phyloP scores from a whole-genome alignment of 2,888 invertebrate species.

The Teleiodes luculella region DNA sequence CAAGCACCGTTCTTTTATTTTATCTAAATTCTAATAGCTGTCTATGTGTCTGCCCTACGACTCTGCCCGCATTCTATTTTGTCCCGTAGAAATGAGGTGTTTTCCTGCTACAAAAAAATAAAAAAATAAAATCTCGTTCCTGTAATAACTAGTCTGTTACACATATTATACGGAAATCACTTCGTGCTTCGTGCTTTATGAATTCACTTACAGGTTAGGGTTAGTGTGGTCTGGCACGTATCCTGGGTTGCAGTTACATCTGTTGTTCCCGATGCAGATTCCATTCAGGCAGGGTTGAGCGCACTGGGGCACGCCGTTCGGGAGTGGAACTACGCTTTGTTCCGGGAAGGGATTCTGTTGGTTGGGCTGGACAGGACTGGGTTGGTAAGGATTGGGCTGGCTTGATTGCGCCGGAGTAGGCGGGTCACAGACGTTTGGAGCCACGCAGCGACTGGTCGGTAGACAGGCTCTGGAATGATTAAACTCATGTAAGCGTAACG shows the following conservation, averaged over 20 bases:
- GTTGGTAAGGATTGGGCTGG: slow-evolving; percentile 19
- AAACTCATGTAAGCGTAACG: no score
- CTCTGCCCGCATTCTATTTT: no score
- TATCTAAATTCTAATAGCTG: no score
- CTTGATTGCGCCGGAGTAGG: slow-evolving; percentile 32
- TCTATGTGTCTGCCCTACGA: no score
- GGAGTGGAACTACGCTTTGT: slow-evolving; percentile 23
- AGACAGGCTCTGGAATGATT: slow-evolving; percentile 65
- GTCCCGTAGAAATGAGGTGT: no score
- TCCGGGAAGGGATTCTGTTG: slow-evolving; percentile 14
- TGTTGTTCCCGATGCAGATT: slow-evolving; percentile 72
- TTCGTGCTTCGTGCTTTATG: no score
- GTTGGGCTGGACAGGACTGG: slow-evolving; percentile 15
- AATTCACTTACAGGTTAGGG: slow-evolving; percentile 18
- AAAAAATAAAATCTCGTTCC: not conserved
- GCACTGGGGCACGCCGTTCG: slow-evolving; percentile 56
- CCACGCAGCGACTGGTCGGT: slow-evolving; percentile 47
- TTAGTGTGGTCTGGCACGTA: slow-evolving; percentile 63
- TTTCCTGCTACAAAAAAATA: no score
- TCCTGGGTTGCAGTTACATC: slow-evolving; percentile 79
- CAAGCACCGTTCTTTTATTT: no score
- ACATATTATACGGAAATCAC: no score
- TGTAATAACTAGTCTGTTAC: no score
- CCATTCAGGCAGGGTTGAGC: slow-evolving; percentile 83
- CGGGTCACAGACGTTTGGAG: slow-evolving; percentile 57